Evolutionary conservation across 2,888 invertebrate species (phyloP).

Genomic region (Drosophila kambysellisi): DNA sequence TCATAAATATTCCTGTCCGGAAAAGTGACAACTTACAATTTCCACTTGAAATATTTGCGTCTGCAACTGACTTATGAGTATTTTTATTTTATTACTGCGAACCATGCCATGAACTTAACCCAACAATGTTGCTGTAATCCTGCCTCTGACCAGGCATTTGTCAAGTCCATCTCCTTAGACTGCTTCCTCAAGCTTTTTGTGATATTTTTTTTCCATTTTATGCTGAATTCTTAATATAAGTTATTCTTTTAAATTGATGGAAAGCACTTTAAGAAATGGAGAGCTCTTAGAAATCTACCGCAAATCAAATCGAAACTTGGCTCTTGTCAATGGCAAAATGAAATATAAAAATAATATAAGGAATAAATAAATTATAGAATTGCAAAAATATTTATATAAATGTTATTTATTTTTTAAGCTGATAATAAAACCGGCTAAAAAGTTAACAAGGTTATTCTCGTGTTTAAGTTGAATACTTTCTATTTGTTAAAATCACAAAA

Average conservation of each 20-base stretch:
- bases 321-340: background rate
- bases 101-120: conserved; percentile 22
- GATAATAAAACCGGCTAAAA: background rate
- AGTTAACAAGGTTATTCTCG: no score
- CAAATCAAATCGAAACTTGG: background rate
- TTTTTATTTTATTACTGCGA: conserved; percentile 26
- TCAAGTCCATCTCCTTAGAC: conserved; percentile 13
- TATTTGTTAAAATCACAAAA: background rate
- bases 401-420: background rate
- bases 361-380: background rate
- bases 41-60: conserved; percentile 44
- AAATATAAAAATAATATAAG: no score
- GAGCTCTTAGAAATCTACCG: background rate
- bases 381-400: background rate
- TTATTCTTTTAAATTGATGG: background rate
- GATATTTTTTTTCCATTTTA: conserved; percentile 1
- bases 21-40: conserved; percentile 66
- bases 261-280: background rate
- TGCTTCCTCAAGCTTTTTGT: conserved; percentile 21
- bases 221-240: background rate
- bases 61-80: conserved; percentile 53
- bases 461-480: background rate
- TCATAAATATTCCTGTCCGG: conserved; percentile 54
- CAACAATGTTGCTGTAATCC: conserved; percentile 7
- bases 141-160: conserved; percentile 12